Conservation (phyloP, 2,888 invertebrate genomes). For the Hymenopus coronatus region DNA sequence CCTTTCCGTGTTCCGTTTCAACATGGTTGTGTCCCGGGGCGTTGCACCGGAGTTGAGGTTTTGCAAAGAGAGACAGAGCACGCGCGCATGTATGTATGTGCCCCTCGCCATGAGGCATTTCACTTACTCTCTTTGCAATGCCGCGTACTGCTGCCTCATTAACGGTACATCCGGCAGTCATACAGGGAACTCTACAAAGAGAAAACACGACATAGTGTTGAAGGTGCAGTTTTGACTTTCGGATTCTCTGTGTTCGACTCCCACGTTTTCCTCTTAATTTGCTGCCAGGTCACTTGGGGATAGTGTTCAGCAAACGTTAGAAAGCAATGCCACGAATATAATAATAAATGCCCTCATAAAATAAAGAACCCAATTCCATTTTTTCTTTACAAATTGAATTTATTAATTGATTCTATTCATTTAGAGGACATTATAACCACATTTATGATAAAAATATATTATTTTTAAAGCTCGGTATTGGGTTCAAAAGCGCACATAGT, state of each 20-base stretch:
- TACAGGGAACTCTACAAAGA: neutral
- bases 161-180: neutral
- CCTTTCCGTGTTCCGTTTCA: neutral
- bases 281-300: neutral
- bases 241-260: neutral
- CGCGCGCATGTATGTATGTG: neutral
- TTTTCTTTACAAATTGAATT: too few relatives aligned
- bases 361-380: too few relatives aligned
- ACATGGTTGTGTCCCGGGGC: conserved; percentile 6
- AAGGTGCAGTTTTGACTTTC: neutral
- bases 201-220: neutral
- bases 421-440: too few relatives aligned
- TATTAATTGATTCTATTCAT: too few relatives aligned
- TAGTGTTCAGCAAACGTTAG: neutral
- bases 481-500: too few relatives aligned
- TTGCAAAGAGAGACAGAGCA: neutral
- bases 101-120: neutral
- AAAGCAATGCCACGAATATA: too few relatives aligned
- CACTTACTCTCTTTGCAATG: neutral
- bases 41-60: neutral
- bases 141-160: neutral
- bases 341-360: too few relatives aligned
- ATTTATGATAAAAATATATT: too few relatives aligned
- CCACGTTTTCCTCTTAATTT: neutral
- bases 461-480: too few relatives aligned